Evolutionary conservation across 2,113 vertebrate genomes (phyloP).

Genomic region (Hydrolagus affinis): DNA sequence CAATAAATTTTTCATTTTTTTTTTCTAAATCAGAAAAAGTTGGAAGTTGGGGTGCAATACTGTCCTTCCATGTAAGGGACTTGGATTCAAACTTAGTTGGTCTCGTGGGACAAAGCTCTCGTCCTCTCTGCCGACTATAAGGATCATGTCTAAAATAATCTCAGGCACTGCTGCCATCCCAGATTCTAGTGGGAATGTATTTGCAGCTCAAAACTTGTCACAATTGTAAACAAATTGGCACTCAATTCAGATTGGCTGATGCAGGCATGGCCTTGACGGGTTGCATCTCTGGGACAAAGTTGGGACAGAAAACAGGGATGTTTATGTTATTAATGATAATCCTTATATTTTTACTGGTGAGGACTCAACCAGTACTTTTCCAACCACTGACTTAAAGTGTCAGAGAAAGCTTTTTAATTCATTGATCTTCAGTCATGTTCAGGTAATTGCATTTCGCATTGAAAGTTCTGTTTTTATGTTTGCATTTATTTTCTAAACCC

Average conservation of each 20-base stretch:
- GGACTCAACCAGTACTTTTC: too few relatives aligned
- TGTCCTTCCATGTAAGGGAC: not conserved
- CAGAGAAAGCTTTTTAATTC: too few relatives aligned
- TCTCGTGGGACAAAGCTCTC: not conserved
- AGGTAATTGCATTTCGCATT: too few relatives aligned
- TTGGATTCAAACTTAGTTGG: not conserved
- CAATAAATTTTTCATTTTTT: slow-evolving; percentile 3
- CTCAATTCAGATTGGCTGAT: not conserved
- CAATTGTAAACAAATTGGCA: not conserved
- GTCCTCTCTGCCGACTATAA: not conserved
- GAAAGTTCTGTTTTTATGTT: too few relatives aligned
- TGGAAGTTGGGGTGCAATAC: not conserved
- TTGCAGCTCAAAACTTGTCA: not conserved
- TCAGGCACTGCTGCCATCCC: not conserved
- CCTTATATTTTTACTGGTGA: too few relatives aligned
- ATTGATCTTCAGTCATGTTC: too few relatives aligned
- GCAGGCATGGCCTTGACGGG: not conserved
- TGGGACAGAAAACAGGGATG: not conserved
- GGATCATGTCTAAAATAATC: not conserved
- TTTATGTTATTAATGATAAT: too few relatives aligned
- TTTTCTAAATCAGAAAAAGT: not conserved
- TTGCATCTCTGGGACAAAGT: not conserved
- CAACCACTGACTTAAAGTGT: too few relatives aligned
- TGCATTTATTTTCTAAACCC: too few relatives aligned
- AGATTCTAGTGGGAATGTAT: not conserved